These are phyloP conservation scores for Egretta garzetta DNA, from an alignment of 2,113 vertebrate species.

Conservation along the genomic window DNA sequence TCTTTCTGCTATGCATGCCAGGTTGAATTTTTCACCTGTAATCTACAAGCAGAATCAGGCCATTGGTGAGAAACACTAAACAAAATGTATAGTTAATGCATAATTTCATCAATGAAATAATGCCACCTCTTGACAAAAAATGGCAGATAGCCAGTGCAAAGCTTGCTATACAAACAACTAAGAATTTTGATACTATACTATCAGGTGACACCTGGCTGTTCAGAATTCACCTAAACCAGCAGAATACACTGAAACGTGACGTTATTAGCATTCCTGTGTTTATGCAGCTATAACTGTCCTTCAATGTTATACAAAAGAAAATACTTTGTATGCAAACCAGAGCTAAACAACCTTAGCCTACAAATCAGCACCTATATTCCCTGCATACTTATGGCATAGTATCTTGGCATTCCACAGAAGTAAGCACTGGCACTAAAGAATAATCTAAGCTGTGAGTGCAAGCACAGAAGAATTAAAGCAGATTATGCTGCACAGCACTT, in stretches of 20 bases:
- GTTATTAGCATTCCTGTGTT: neutral
- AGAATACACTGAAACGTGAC: neutral
- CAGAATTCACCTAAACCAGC: neutral
- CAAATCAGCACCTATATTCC: neutral
- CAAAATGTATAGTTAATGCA: neutral
- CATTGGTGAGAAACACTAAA: neutral
- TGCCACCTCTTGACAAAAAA: neutral
- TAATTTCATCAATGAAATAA: neutral
- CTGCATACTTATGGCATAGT: neutral
- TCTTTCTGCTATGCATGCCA: neutral
- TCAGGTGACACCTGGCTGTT: neutral
- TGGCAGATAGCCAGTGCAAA: neutral
- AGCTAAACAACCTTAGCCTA: neutral
- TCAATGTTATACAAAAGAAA: neutral
- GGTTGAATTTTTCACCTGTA: neutral
- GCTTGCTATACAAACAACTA: neutral
- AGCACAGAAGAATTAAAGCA: neutral
- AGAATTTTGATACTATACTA: neutral
- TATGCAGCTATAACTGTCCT: neutral
- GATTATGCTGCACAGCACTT: neutral
- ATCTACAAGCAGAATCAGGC: neutral
- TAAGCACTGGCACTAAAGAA: neutral
- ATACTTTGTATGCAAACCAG: neutral
- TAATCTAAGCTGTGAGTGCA: neutral
- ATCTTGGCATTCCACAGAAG: neutral